Base-by-base conservation (phyloP, 2,113 vertebrate species). In the Alectura lathami region DNA sequence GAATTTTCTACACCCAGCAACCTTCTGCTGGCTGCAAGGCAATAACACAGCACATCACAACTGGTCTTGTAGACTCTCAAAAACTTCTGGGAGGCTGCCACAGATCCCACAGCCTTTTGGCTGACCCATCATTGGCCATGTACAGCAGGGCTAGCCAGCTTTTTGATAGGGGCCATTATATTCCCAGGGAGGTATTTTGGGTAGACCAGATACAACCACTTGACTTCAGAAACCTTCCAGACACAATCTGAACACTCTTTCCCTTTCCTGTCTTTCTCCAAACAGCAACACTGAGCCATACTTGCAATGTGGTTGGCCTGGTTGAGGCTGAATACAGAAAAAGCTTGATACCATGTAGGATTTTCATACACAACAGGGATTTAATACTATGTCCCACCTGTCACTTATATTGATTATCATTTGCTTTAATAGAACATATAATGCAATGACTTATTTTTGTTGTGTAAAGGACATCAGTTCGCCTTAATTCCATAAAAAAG, bases 91-190 rank as follows among this genome's bases (percentile, higher is more conserved):
- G 91, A 27, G 70, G 64, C 70, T 95, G 88, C 83, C 90, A 90
- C 79, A 90, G 75, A 94, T 94, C 79, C 90, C 92, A 86, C 83
- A 94, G 85, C 32, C 75, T 88, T 91, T 94, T 96, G 83, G 90
- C 85, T 95, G 93, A 94, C 72, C 79, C 45, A 29, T 73, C 72
- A 6, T 59, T 83, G 75, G 57, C 66, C 67, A 21, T 38, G 79
- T 62, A 72, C n/a, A 80, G 80, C 32, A 84, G 51, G 69, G 73
- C 54, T 34, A 84, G 45, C 38, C 83, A 92, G 56, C 38, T 91
- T 89, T 94, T 67, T 38, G 59, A 43, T 3, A 74, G 76, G 73
- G 79, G 56, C 77, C 64, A 53, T 56, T 68, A 47, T 92, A 89
- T 94, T 94, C 89, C 86, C 64, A 78, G 75, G 29, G 86, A 75